These are phyloP conservation scores for Bombus picipes DNA, from an alignment of 1,140 invertebrate species.

Conservation along the genomic window DNA sequence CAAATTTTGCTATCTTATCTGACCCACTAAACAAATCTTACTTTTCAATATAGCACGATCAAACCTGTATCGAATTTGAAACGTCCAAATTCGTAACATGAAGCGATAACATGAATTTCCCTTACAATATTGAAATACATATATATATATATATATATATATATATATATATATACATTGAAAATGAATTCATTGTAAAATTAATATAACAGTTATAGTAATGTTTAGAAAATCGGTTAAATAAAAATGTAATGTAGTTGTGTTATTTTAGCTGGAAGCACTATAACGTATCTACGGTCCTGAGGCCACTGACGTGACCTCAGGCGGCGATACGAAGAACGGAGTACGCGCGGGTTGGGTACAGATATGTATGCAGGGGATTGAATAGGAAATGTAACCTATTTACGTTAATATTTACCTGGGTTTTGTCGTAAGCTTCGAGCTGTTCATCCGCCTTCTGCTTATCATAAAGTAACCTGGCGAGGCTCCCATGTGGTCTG, in stretches of 20 bases:
- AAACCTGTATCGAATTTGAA: background rate
- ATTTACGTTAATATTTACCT: conserved; percentile 82
- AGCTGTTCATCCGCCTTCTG: conserved; percentile 86
- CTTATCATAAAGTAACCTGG: conserved; percentile 87
- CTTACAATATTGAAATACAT: too few relatives aligned
- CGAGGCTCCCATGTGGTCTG: conserved; percentile 86
- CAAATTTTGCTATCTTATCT: conserved; percentile 2
- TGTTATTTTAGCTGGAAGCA: background rate
- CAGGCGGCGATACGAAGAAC: conserved; percentile 41
- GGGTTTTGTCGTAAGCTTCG: conserved; percentile 85
- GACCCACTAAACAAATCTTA: background rate
- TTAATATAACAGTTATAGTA: background rate
- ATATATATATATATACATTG: accelerated
- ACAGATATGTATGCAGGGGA: background rate
- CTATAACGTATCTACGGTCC: background rate
- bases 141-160: background rate
- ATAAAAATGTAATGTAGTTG: background rate
- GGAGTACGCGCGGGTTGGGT: conserved; percentile 21
- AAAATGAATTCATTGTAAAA: background rate
- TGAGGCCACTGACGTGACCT: conserved; percentile 50
- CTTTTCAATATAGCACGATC: background rate
- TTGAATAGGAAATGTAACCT: conserved; percentile 46
- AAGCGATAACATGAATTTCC: background rate
- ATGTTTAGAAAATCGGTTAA: too few relatives aligned
- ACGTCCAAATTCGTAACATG: background rate